Conservation (phyloP, 2,888 invertebrate species). For the Dichetophora obliterata region DNA sequence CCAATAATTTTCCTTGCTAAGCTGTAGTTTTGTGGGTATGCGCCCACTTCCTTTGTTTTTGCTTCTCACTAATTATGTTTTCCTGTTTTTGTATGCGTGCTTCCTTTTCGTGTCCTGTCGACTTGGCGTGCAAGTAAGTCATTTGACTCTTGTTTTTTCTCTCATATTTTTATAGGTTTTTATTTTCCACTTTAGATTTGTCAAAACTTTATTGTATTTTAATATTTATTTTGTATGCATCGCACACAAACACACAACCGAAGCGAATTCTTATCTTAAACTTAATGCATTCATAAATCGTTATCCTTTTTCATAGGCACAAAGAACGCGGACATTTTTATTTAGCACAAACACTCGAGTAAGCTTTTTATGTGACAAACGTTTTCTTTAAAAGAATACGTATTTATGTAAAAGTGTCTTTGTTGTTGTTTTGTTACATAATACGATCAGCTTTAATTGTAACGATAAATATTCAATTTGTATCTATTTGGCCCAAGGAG, state of each 20-base stretch:
- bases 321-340: not conserved
- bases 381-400: too few species aligned
- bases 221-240: slow-evolving; percentile 17
- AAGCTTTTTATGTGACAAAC: too few species aligned
- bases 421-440: not conserved
- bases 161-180: not conserved
- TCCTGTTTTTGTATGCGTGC: not conserved
- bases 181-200: slow-evolving; percentile 41
- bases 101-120: not conserved
- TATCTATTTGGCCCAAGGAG: not conserved
- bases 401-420: not conserved
- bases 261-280: not conserved
- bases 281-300: slow-evolving; percentile 11
- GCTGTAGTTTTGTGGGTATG: not conserved
- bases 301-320: slow-evolving; percentile 4
- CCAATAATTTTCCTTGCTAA: too few species aligned
- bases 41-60: not conserved
- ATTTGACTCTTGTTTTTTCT: slow-evolving; percentile 12
- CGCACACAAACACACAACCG: not conserved
- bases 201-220: slow-evolving; percentile 30
- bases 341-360: not conserved
- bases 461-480: slow-evolving; percentile 29
- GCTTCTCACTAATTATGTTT: not conserved
- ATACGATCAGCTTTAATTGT: slow-evolving; percentile 11
- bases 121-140: slow-evolving; percentile 20